Conservation (phyloP, 1,140 invertebrate species). For the Caenorhabditis tropicalis region DNA sequence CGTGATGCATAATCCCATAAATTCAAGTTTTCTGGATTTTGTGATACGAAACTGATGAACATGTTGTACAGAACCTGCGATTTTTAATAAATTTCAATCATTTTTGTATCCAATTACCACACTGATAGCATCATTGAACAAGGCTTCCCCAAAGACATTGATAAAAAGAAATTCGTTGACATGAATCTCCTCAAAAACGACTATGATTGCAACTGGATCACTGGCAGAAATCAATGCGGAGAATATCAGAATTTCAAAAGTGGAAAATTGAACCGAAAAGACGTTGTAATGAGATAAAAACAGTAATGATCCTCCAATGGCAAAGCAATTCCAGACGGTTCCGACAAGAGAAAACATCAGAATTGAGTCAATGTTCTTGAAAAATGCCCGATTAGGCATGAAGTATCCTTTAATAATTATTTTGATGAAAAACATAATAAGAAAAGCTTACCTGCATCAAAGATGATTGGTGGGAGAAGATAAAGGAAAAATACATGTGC, state of each 20-base stretch:
- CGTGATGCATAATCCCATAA: constrained; percentile 80
- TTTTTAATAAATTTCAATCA: neutral
- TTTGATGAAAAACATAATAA: too few relatives aligned
- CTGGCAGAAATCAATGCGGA: constrained; percentile 97
- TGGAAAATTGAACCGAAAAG: constrained; percentile 72
- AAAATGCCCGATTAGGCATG: constrained; percentile 62
- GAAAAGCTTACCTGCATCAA: constrained; percentile 62
- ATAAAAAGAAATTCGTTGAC: constrained; percentile 88
- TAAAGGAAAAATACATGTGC: constrained; percentile 61
- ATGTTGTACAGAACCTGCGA: constrained; percentile 84
- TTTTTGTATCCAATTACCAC: constrained; percentile 79
- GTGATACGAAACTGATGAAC: constrained; percentile 84
- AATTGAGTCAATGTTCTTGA: constrained; percentile 62
- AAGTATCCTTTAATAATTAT: constrained; percentile 61
- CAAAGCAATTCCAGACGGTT: constrained; percentile 57
- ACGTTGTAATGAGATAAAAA: neutral
- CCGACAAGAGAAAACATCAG: constrained; percentile 58
- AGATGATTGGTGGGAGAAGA: constrained; percentile 74
- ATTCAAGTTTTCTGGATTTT: constrained; percentile 57
- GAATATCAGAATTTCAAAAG: constrained; percentile 87
- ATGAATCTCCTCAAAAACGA: constrained; percentile 59
- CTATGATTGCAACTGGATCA: constrained; percentile 85
- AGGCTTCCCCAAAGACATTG: constrained; percentile 97
- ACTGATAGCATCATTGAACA: constrained; percentile 95
- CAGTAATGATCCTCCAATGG: constrained; percentile 54